Base-by-base conservation (phyloP, 2,888 invertebrate species). In the Pediacus dermestoides region DNA sequence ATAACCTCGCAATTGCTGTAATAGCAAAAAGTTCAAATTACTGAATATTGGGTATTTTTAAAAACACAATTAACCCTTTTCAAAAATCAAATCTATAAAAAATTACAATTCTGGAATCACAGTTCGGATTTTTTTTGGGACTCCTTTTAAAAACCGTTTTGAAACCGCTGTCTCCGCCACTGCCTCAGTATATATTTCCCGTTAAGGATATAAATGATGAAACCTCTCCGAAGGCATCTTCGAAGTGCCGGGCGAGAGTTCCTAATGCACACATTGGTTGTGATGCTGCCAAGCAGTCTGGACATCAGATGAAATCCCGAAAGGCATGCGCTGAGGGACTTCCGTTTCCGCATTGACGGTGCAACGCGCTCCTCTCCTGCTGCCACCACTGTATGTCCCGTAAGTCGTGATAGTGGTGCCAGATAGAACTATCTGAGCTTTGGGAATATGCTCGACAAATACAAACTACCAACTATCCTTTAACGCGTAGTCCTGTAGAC, bases 401-500 rank as follows among this genome's bases (percentile, higher is more conserved):
- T 18, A 18, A 18, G 21, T 18, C 21, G 21, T 18, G 21, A 49
- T 45, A 48, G 45, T 46, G 30, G 18, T 22, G 41, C 45, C 42
- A 27, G 46, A 48, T 45, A 38, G 36, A 37, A 50, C 48, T 52
- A 53, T 47, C 50, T 42, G 35, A 43, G 46, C 38, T 33, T 35
- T 11, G 50, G 53, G 52, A 55, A 48, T 50, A 52, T 48, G 43
- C 40, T 28, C 42, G 50, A 52, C 53, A 50, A 46, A 46, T 44
- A 47, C 42, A 42, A 50, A 49, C 46, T 42, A 30, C 39, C 42
- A 42, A 51, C 50, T 40, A 46, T 46, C 36, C 32, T 36, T 38
- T 28, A 34, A 18, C 21, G 21, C 21, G 21, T 18, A 7, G 8
- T 23, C 4, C 10, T 4, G 4, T 7, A 23, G n/a, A 23, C 4